These are phyloP conservation scores for Noctua pronuba DNA, from an alignment of 2,888 invertebrate species.

Conservation along the genomic window DNA sequence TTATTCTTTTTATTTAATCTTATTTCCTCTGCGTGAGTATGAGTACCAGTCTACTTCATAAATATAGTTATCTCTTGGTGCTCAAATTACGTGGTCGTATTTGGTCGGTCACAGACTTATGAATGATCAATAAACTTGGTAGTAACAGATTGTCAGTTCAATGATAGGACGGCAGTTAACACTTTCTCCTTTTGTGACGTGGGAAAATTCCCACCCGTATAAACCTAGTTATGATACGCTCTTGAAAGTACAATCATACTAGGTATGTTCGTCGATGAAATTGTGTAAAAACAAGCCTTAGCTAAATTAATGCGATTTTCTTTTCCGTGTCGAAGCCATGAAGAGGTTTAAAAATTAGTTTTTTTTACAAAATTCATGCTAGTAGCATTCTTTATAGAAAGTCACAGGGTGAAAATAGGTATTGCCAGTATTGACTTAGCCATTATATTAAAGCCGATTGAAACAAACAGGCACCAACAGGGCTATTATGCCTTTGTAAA, in stretches of 20 bases:
- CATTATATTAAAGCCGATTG: neutral
- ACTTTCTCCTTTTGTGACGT: slow-evolving; percentile 43
- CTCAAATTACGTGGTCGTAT: neutral
- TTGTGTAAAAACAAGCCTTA: neutral
- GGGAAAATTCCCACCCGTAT: slow-evolving; percentile 30
- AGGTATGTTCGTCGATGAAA: slow-evolving; percentile 1
- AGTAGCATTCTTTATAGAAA: neutral
- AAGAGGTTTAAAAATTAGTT: neutral
- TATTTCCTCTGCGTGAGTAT: neutral
- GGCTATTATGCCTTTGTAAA: neutral
- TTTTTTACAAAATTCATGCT: neutral
- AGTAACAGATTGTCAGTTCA: slow-evolving; percentile 10
- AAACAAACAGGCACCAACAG: neutral
- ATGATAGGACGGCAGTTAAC: neutral
- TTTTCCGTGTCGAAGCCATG: neutral
- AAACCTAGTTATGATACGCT: neutral
- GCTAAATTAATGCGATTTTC: neutral
- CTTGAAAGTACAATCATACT: slow-evolving; percentile 17
- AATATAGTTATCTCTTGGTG: neutral
- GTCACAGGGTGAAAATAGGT: neutral
- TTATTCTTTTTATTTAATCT: neutral
- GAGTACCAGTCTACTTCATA: neutral
- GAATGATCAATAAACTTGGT: slow-evolving; percentile 8
- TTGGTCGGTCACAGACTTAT: neutral
- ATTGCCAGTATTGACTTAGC: neutral